Base-by-base conservation (phyloP, 2,113 vertebrate genomes). In the Promerops cafer region DNA sequence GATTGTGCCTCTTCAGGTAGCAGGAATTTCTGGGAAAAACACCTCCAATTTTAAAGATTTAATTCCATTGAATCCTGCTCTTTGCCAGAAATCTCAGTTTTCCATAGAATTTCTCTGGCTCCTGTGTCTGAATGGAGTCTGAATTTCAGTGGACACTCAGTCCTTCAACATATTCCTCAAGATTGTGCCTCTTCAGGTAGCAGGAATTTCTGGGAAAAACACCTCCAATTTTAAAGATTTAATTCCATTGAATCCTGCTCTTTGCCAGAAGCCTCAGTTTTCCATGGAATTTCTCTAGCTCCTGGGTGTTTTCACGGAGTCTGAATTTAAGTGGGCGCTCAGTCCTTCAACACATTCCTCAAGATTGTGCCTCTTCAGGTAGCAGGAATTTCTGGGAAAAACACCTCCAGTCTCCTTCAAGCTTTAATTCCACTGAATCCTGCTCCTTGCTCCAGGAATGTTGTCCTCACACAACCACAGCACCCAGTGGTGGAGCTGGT, bases 311-410 rank as follows among this genome's bases (percentile, higher is more conserved):
- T 50, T 40, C 23, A 9, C 3, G 14, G 5, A 3, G 7, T 21
- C 28, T 54, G 12, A 13, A 44, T 9, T 42, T 1, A 0, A 57
- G 47, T 13, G 26, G 33, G 6, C 6, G 1, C 33, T 85, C 13
- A 7, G 35, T 45, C n/a, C 50, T 47, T 19, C 68, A 56, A 3
- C 40, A 18, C 2, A 5, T 39, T 1, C 54, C 21, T 69, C 60
- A 50, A 9, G 56, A n/a, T 21, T n/a, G 21, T 27, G 26, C 39
- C 39, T 0, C 28, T 12, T 56, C 42, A 44, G 7, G 30, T 11
- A 22, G 13, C 70, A 47, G 71, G 45, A 82, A 6, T 39, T 75
- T 35, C 61, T 44, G 40, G 15, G 54, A 8, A 35, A 31, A 74
- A 8, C 21, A 37, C 13, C 15, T 12, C 22, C 54, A 22, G 26